Conservation (phyloP, 92 coral and sea anemone genomes). For the Porites evermanni region DNA sequence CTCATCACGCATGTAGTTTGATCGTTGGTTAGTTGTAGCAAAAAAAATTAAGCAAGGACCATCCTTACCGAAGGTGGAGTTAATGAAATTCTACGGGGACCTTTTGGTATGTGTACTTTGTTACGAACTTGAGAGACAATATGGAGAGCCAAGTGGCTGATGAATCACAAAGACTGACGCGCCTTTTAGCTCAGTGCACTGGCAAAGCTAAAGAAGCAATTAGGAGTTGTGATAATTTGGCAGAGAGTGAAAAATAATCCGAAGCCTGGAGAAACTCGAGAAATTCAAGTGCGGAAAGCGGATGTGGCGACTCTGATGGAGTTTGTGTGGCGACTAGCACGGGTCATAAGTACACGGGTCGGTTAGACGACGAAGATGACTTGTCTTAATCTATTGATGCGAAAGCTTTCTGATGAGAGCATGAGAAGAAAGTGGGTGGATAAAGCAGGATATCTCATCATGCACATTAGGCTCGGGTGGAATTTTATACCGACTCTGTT, state of each 20-base stretch:
- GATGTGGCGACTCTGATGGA: slow-evolving; percentile 56
- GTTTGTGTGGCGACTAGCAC: slow-evolving; percentile 54
- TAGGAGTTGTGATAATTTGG: slow-evolving; percentile 56
- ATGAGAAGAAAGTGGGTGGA: slow-evolving; percentile 60
- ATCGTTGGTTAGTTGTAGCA: slow-evolving; percentile 27
- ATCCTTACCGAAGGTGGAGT: slow-evolving; percentile 64
- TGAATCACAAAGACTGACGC: slow-evolving; percentile 72
- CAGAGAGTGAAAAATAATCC: slow-evolving; percentile 34
- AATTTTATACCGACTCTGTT: slow-evolving; percentile 57
- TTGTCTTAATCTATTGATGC: slow-evolving; percentile 54
- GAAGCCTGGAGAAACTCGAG: slow-evolving; percentile 55
- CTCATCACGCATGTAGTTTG: too few species aligned
- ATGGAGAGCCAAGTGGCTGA: slow-evolving; percentile 69
- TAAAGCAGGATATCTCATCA: slow-evolving; percentile 57
- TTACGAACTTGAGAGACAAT: slow-evolving; percentile 65
- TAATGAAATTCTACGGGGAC: slow-evolving; percentile 54
- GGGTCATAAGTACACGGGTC: slow-evolving; percentile 42
- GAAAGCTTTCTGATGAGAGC: slow-evolving; percentile 63
- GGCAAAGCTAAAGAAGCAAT: slow-evolving; percentile 51
- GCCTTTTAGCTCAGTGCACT: slow-evolving; percentile 69
- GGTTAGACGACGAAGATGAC: slow-evolving; percentile 58
- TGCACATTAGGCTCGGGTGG: slow-evolving; percentile 26
- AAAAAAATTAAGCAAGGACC: slow-evolving; percentile 62
- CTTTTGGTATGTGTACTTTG: slow-evolving; percentile 72
- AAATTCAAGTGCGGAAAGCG: slow-evolving; percentile 36